Evolutionary conservation across 2,797 vertebrate species (phyloP).

Genomic region (Poeciliopsis presidionis): DNA sequence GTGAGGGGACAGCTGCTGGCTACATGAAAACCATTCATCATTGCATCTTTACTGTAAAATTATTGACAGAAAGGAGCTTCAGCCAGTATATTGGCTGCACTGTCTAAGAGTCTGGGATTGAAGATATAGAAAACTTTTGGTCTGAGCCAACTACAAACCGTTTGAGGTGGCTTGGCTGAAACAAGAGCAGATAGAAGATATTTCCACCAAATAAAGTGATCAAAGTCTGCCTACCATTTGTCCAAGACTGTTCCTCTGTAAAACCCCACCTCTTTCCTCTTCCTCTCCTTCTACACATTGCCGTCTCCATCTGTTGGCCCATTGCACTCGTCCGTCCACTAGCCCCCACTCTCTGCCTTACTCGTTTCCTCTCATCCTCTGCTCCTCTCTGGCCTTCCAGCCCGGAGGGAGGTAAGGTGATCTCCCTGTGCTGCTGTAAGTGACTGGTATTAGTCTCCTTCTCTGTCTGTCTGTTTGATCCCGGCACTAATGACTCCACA

Average conservation of each 20-base stretch:
- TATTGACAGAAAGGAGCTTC: constrained; percentile 66
- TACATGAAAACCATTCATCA: constrained; percentile 80
- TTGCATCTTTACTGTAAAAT: constrained; percentile 73
- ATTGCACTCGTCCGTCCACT: constrained; percentile 65
- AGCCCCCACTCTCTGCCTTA: constrained; percentile 26
- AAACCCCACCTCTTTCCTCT: constrained; percentile 67
- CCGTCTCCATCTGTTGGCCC: constrained; percentile 73
- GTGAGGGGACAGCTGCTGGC: constrained; percentile 65
- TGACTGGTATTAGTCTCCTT: constrained; percentile 81
- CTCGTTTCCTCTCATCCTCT: constrained; percentile 66
- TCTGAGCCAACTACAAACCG: constrained; percentile 8
- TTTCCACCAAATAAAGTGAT: constrained; percentile 71
- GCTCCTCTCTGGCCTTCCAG: constrained; percentile 72
- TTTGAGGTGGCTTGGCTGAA: background rate
- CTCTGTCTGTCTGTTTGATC: constrained; percentile 81
- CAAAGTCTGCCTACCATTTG: constrained; percentile 66
- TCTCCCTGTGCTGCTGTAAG: constrained; percentile 77
- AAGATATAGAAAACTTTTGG: constrained; percentile 51
- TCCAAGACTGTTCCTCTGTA: constrained; percentile 62
- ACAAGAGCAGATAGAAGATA: constrained; percentile 13
- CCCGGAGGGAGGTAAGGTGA: constrained; percentile 76
- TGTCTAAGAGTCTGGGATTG: constrained; percentile 52
- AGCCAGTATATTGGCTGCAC: constrained; percentile 57
- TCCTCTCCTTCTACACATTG: constrained; percentile 58
- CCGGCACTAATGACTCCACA: constrained; percentile 79